These are phyloP conservation scores for Brotula barbata DNA, from an alignment of 2,797 vertebrate species.

Conservation along the genomic window DNA sequence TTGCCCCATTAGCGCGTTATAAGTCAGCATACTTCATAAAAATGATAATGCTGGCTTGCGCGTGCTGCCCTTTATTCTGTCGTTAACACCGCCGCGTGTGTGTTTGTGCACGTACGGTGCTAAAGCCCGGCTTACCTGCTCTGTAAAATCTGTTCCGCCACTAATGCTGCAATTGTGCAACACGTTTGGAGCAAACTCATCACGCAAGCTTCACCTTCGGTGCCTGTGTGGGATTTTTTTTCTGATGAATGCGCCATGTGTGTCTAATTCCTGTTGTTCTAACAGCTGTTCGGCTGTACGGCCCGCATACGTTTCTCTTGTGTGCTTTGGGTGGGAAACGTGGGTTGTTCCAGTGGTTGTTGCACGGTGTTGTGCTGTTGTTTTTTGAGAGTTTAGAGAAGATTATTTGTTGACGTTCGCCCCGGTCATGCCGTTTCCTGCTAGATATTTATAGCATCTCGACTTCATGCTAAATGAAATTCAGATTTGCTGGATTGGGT, in stretches of 20 bases:
- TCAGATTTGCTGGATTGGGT: conserved; percentile 37
- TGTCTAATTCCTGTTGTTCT: conserved; percentile 17
- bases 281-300: conserved; percentile 14
- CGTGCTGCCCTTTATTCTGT: conserved; percentile 19
- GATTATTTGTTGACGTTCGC: conserved; percentile 3
- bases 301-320: background rate
- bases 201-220: conserved; percentile 40
- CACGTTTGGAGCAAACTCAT: conserved; percentile 48
- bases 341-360: background rate
- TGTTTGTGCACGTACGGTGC: conserved; percentile 19
- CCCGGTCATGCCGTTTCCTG: conserved; percentile 15
- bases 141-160: conserved; percentile 37
- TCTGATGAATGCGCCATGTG: conserved; percentile 20
- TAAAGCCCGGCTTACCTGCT: conserved; percentile 39
- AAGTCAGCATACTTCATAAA: conserved; percentile 31
- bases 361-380: background rate
- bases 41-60: conserved; percentile 15
- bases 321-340: conserved; percentile 14
- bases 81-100: conserved; percentile 4
- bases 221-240: conserved; percentile 48
- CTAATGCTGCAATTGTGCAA: background rate
- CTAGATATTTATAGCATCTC: conserved; percentile 61
- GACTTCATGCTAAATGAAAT: conserved; percentile 64
- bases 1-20: conserved; percentile 16
- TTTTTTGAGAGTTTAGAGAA: conserved; percentile 11